A percentile compares a stretch with the other conserved stretches of the same genome.
Evolutionary conservation across 2,888 invertebrate species (phyloP).

Genomic region (Proisotoma minuta): DNA sequence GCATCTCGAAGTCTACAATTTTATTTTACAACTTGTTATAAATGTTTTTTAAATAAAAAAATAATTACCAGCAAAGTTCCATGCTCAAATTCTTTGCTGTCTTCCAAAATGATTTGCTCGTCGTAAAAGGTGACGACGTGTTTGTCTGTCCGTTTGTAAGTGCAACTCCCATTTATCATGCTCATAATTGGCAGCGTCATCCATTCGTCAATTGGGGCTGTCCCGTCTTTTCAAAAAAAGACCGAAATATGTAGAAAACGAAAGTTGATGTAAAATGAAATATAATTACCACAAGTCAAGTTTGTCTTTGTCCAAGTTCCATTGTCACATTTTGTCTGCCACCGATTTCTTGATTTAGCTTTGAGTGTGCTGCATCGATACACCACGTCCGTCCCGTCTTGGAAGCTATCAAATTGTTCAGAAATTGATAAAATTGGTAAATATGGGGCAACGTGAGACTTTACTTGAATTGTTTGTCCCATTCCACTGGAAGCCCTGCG

Average conservation of each 20-base stretch:
- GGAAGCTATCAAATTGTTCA: slow-evolving; percentile 55
- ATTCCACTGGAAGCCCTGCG: slow-evolving; percentile 62
- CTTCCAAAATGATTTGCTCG: slow-evolving; percentile 70
- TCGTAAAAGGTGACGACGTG: slow-evolving; percentile 71
- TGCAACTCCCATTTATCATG: slow-evolving; percentile 57
- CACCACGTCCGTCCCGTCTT: slow-evolving; percentile 75
- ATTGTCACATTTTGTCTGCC: slow-evolving; percentile 79
- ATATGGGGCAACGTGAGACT: not conserved
- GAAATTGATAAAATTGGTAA: not conserved
- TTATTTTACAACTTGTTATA: not conserved
- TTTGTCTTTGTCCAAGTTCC: slow-evolving; percentile 74
- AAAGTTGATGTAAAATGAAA: not conserved
- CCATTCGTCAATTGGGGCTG: slow-evolving; percentile 4
- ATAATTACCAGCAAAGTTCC: slow-evolving; percentile 63
- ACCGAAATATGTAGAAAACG: slow-evolving; percentile 1
- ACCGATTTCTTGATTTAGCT: slow-evolving; percentile 57
- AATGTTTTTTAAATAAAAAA: slow-evolving; percentile 5
- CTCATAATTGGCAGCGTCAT: slow-evolving; percentile 15
- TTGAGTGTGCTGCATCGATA: slow-evolving; percentile 61
- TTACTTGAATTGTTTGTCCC: slow-evolving; percentile 57
- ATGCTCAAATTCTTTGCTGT: slow-evolving; percentile 70
- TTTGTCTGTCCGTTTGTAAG: slow-evolving; percentile 67
- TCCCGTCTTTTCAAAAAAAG: not conserved
- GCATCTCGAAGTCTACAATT: slow-evolving; percentile 61
- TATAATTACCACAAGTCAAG: slow-evolving; percentile 52